Percentiles rank a stretch among this genome's conserved stretches.
Evolutionary conservation across 2,888 invertebrate species (phyloP).

Genomic region (Desoria tigrina): DNA sequence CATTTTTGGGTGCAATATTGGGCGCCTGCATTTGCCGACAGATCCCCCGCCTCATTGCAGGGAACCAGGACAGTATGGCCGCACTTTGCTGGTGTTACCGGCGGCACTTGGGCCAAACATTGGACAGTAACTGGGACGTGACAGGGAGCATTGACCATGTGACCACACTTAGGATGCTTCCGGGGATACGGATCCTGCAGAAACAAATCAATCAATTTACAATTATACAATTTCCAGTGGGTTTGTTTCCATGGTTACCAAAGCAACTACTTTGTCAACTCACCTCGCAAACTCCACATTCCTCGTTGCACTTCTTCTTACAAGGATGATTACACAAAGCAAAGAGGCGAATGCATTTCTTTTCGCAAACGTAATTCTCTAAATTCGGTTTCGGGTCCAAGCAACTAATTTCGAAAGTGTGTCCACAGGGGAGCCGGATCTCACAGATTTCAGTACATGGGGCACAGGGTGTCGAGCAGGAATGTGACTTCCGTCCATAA

Average conservation of each 20-base stretch:
- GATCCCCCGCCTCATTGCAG: constrained; percentile 13
- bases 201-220: too few species aligned
- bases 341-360: neutral
- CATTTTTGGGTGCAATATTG: constrained; percentile 25
- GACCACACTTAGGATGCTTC: constrained; percentile 17
- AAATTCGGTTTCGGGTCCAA: neutral
- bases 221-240: too few species aligned
- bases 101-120: neutral
- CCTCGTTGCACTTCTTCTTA: constrained; percentile 22
- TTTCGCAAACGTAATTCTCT: neutral
- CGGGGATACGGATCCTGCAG: neutral
- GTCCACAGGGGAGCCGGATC: neutral
- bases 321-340: constrained; percentile 9
- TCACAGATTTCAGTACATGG: neutral
- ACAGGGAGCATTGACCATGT: constrained; percentile 5
- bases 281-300: constrained; percentile 36
- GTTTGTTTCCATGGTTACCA: too few species aligned
- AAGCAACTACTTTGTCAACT: too few species aligned
- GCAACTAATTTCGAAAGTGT: neutral
- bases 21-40: constrained; percentile 54
- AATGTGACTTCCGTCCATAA: neutral
- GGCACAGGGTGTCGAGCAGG: constrained; percentile 1
- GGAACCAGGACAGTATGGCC: constrained; percentile 15
- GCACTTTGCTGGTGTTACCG: neutral
- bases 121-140: neutral